These are phyloP conservation scores for Artemisiospiza belli DNA, from an alignment of 2,113 vertebrate species.

Conservation along the genomic window DNA sequence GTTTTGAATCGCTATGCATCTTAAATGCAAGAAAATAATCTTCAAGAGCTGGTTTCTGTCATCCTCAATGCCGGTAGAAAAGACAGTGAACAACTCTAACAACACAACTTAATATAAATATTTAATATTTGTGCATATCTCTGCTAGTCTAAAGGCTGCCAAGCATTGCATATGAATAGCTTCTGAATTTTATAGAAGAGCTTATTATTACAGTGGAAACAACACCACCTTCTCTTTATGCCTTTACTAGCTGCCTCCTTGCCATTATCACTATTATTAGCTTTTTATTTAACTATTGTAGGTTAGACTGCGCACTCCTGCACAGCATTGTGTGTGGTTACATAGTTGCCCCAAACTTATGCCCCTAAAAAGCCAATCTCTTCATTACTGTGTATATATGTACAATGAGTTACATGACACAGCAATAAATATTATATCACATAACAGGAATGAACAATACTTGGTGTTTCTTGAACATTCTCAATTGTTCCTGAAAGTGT, in stretches of 20 bases:
- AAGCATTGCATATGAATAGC: background rate
- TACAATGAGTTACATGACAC: accelerated
- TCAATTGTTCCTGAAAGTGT: background rate
- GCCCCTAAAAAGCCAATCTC: background rate
- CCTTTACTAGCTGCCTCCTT: background rate
- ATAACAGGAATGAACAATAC: background rate
- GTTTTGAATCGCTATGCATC: background rate
- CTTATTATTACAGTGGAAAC: background rate
- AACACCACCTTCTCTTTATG: background rate
- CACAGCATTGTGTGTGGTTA: background rate
- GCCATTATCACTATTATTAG: background rate
- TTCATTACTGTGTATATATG: background rate
- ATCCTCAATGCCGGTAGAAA: background rate
- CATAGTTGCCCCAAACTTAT: background rate
- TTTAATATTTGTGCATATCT: background rate
- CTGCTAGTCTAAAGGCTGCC: background rate
- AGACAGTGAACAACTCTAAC: background rate
- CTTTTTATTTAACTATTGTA: background rate
- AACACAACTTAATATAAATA: background rate
- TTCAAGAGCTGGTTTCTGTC: background rate
- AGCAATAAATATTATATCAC: background rate
- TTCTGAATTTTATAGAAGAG: background rate
- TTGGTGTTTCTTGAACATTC: background rate
- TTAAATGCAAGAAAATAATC: background rate
- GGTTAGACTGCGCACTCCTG: background rate